These are phyloP conservation scores for Drosophila affinis DNA, from an alignment of 2,888 invertebrate species.

Conservation along the genomic window DNA sequence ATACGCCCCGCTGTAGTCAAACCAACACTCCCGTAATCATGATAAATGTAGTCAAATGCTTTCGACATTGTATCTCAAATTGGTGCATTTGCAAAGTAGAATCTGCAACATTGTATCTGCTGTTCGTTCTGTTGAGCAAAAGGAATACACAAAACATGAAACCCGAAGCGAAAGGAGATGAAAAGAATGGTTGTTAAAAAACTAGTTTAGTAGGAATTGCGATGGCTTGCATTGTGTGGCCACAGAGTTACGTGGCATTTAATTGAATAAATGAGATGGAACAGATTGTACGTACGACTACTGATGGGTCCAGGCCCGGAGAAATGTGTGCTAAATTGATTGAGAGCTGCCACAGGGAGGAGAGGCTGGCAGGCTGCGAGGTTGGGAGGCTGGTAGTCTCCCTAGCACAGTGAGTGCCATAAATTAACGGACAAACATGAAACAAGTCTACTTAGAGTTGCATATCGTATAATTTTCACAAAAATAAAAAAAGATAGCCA, in stretches of 20 bases:
- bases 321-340: slow-evolving; percentile 74
- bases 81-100: slow-evolving; percentile 37
- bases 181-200: slow-evolving; percentile 41
- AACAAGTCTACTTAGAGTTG: slow-evolving; percentile 62
- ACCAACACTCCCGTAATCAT: background rate
- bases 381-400: slow-evolving; percentile 2
- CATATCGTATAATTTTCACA: slow-evolving; percentile 70
- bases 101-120: slow-evolving; percentile 30
- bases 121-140: background rate
- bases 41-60: background rate
- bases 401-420: slow-evolving; percentile 40
- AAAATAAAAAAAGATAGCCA: slow-evolving; percentile 54
- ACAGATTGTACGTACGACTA: background rate
- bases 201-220: slow-evolving; percentile 76
- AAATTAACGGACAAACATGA: slow-evolving; percentile 57
- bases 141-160: slow-evolving; percentile 5
- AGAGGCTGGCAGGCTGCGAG: too few species aligned
- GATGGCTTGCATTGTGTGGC: slow-evolving; percentile 20
- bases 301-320: background rate
- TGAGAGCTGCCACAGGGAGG: slow-evolving; percentile 27
- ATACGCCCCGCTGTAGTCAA: background rate
- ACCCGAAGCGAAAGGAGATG: slow-evolving; percentile 19
- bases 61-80: slow-evolving; percentile 52
- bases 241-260: slow-evolving; percentile 59
- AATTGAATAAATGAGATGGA: slow-evolving; percentile 67